Conservation (phyloP, 2,888 invertebrate genomes). For the Ommatoiulus sabulosus region DNA sequence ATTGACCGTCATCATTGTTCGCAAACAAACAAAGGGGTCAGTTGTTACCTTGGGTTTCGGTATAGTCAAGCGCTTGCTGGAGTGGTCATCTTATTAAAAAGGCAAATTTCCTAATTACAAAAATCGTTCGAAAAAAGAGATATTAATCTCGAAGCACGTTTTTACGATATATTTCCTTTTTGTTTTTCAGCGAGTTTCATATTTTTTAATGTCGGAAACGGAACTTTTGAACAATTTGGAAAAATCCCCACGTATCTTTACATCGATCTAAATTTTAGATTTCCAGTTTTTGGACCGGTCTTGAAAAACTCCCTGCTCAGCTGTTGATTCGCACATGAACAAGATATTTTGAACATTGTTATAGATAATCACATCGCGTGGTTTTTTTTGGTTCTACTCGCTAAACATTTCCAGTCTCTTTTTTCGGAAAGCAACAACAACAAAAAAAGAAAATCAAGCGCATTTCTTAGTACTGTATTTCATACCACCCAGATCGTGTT, state of each 20-base stretch:
- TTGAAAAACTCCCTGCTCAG: background rate
- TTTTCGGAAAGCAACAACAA: background rate
- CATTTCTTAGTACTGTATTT: background rate
- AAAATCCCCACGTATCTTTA: conserved; percentile 4
- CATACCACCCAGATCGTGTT: background rate
- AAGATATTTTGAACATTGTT: background rate
- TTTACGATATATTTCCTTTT: background rate
- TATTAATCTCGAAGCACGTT: background rate
- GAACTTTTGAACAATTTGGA: background rate
- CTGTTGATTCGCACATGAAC: background rate
- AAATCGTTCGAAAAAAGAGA: background rate
- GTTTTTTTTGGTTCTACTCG: background rate
- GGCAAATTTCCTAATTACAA: background rate
- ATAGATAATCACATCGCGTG: background rate
- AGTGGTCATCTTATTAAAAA: too few species aligned
- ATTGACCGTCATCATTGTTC: background rate
- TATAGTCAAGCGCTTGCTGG: too few species aligned
- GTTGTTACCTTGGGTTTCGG: too few species aligned
- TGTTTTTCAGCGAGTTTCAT: background rate
- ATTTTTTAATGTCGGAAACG: background rate
- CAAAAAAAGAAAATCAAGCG: background rate
- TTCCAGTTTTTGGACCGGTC: background rate
- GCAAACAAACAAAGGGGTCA: background rate
- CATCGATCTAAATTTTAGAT: background rate
- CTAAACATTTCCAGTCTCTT: background rate